Percentiles rank a stretch among this genome's conserved stretches.
Evolutionary conservation across 2,797 vertebrate species (phyloP).

Genomic region (Myotis planiceps): DNA sequence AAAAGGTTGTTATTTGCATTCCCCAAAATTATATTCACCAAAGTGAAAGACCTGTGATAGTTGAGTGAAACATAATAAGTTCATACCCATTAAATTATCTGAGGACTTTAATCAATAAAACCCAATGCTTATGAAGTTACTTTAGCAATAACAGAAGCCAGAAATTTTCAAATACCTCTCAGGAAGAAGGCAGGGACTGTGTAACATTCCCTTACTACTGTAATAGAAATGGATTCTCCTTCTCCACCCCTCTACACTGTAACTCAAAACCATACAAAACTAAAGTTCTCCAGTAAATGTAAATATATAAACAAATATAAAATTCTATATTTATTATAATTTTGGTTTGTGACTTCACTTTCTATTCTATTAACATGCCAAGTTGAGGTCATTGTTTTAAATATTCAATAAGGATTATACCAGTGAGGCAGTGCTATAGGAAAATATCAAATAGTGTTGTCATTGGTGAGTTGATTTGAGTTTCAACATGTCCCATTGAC

Average conservation of each 20-base stretch:
- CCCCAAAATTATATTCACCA: background rate
- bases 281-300: background rate
- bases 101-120: background rate
- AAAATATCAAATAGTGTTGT: background rate
- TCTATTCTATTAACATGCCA: background rate
- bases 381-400: background rate
- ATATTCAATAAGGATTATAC: conserved; percentile 25
- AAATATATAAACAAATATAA: background rate
- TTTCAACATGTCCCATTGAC: background rate
- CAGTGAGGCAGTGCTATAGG: background rate
- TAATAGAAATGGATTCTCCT: background rate
- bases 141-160: background rate
- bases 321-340: background rate
- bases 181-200: background rate
- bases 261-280: background rate
- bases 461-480: background rate
- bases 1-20: background rate
- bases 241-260: background rate
- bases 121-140: background rate
- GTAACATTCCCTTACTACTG: background rate
- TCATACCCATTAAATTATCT: background rate
- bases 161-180: background rate
- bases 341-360: background rate
- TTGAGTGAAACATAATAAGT: background rate
- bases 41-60: background rate